Conservation (phyloP, 2,797 vertebrate genomes). For the Rhinophrynus dorsalis region DNA sequence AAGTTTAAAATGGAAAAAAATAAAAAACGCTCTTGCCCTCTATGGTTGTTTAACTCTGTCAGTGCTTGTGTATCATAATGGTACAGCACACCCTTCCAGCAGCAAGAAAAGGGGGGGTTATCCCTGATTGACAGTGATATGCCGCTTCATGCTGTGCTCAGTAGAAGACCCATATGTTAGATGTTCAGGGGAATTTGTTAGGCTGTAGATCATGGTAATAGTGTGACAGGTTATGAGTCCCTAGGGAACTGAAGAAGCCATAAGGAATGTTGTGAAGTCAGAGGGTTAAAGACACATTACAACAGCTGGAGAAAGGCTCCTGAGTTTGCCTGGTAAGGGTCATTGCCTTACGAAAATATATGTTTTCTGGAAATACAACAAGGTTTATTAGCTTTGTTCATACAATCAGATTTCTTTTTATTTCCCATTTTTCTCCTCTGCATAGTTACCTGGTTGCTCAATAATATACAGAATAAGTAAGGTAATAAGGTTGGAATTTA, state of each 20-base stretch:
- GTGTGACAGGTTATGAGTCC: constrained; percentile 73
- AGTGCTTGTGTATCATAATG: constrained; percentile 14
- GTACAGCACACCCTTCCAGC: constrained; percentile 50
- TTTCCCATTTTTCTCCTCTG: neutral
- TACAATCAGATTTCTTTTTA: constrained; percentile 18
- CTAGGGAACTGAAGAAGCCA: constrained; percentile 75
- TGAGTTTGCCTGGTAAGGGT: constrained; percentile 68
- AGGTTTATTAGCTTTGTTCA: constrained; percentile 48
- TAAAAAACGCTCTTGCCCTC: neutral
- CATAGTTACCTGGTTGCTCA: neutral
- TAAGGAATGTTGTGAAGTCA: constrained; percentile 80
- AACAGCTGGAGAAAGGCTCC: constrained; percentile 80
- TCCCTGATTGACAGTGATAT: constrained; percentile 76
- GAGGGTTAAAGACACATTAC: constrained; percentile 82
- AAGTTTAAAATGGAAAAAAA: constrained; percentile 6
- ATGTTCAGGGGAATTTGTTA: constrained; percentile 77
- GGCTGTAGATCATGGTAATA: constrained; percentile 75
- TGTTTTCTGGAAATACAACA: constrained; percentile 48
- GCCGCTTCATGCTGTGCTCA: constrained; percentile 73
- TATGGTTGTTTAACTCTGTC: constrained; percentile 18
- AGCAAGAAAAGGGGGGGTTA: constrained; percentile 62
- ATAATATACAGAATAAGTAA: constrained; percentile 5
- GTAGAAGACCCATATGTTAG: constrained; percentile 83
- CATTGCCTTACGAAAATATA: constrained; percentile 71
- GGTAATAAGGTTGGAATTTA: neutral